Base-by-base conservation (phyloP, 2,888 invertebrate genomes). In the Eupeodes luniger region DNA sequence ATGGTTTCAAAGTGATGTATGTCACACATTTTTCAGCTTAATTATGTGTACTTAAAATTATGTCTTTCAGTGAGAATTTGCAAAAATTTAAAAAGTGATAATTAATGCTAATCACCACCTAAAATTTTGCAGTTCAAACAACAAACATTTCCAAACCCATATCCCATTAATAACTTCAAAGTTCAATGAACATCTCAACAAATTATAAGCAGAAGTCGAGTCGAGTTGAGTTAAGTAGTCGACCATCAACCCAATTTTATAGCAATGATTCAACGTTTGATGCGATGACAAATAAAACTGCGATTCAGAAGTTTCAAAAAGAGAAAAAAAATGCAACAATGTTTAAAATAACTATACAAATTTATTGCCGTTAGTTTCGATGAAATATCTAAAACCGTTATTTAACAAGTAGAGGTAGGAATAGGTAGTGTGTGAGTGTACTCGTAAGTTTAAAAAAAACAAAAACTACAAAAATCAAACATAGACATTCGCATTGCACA, bases 311-410 rank as follows among this genome's bases (percentile, higher is more conserved):
- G 27, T 27, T 27, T 27, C 27, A 40, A 40, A 40, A 5, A 85
- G 51, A 57, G n/a, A 11, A 62, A 19, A 55, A 66, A 53, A 76
- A 64, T 69, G 53, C 55, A 49, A 14, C 55, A 36, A 72, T 49
- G 76, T 47, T 1, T 27, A 51, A 81, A 67, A 83, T 72, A 76
- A 62, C 79, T 36, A 16, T 14, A 55, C 62, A 75, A 74, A 74
- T 69, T 40, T 59, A 27, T 34, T 36, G 51, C 88, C 85, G 88
- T 78, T 88, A 81, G 74, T 69, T 88, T 88, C 85, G 36, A 85
- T 85, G 88, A 85, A 88, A 75, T 76, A 59, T 67, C 66, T 53
- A 59, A 66, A 78, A 80, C 88, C 88, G 88, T 88, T 88, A 72
- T 59, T 72, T 47, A 11, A 88, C 76, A 80, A 87, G 66, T 66